Evolutionary conservation across 2,888 invertebrate genomes (phyloP).

Genomic region (Antheraea assamensis): DNA sequence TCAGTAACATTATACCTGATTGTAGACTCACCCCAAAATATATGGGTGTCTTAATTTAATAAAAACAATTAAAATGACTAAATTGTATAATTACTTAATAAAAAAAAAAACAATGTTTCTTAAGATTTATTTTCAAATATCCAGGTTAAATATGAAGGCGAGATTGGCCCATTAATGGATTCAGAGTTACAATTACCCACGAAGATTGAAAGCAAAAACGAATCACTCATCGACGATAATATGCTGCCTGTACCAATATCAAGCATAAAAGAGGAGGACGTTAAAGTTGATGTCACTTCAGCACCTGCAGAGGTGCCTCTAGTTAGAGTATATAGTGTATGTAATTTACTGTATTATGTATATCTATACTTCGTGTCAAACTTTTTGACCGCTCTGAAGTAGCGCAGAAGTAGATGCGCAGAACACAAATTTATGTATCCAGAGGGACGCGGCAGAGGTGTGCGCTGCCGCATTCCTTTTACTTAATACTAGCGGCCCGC

Average conservation of each 20-base stretch:
- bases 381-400: too few species aligned
- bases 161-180: conserved; percentile 44
- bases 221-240: conserved; percentile 38
- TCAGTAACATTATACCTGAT: too few species aligned
- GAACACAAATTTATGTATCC: too few species aligned
- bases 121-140: not conserved
- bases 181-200: conserved; percentile 36
- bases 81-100: too few species aligned
- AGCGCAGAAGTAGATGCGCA: too few species aligned
- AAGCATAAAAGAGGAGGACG: conserved; percentile 71
- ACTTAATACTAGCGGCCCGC: too few species aligned
- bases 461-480: too few species aligned
- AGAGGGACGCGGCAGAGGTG: too few species aligned
- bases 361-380: too few species aligned
- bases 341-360: conserved; percentile 31
- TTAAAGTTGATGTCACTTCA: conserved; percentile 60
- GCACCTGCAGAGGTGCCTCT: conserved; percentile 50
- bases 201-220: conserved; percentile 43
- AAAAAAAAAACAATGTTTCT: too few species aligned
- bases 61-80: not conserved
- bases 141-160: conserved; percentile 57
- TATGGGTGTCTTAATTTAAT: too few species aligned
- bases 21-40: too few species aligned
- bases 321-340: conserved; percentile 59
- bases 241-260: conserved; percentile 66